Percentiles rank a stretch among this genome's conserved stretches.
phyloP scores from a whole-genome alignment of 2,113 vertebrate genomes.

The Coregonus clupeaformis region DNA sequence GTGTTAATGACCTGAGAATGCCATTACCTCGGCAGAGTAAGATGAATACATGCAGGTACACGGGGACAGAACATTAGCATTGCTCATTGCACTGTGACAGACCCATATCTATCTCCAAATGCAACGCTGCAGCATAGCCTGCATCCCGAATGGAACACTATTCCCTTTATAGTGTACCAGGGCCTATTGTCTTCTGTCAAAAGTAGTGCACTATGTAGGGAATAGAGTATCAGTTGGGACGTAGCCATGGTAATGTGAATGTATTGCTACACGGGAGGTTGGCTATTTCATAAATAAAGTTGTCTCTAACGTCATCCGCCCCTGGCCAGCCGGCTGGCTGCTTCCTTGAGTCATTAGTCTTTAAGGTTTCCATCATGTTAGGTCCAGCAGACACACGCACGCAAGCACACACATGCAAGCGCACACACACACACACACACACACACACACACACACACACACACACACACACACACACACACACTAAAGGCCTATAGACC shows the following conservation, averaged over 20 bases:
- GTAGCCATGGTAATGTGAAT: constrained; percentile 65
- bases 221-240: too few relatives aligned
- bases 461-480: too few relatives aligned
- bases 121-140: constrained; percentile 3
- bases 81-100: constrained; percentile 69
- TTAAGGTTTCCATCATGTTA: constrained; percentile 56
- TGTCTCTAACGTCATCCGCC: constrained; percentile 72
- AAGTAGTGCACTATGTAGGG: too few relatives aligned
- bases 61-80: constrained; percentile 66
- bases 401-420: neutral
- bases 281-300: constrained; percentile 73
- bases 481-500: too few relatives aligned
- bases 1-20: constrained; percentile 69
- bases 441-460: too few relatives aligned
- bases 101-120: constrained; percentile 62
- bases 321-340: constrained; percentile 36
- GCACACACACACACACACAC: too few relatives aligned
- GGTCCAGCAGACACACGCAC: constrained; percentile 30
- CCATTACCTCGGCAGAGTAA: constrained; percentile 68
- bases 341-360: constrained; percentile 66
- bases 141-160: too few relatives aligned
- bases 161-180: too few relatives aligned
- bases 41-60: constrained; percentile 70
- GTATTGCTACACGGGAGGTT: constrained; percentile 72
- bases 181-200: too few relatives aligned